Percentiles rank a stretch among this genome's conserved stretches.
Conservation (phyloP, 2,113 vertebrate species). For the Hippocampus barbouri region DNA sequence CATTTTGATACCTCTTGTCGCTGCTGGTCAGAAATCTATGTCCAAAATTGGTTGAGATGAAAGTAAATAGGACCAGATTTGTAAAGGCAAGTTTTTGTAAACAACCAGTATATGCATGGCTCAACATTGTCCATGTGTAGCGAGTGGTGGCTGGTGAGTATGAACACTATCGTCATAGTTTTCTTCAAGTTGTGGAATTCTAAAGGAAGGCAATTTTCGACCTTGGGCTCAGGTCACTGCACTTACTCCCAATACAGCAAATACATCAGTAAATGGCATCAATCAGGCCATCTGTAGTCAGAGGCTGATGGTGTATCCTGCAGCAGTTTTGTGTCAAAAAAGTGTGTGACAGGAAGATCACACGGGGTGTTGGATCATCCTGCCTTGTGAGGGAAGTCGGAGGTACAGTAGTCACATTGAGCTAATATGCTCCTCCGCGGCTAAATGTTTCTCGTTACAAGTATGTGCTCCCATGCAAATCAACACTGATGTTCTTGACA, state of each 20-base stretch:
- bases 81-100: too few species aligned
- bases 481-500: constrained; percentile 14
- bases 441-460: constrained; percentile 35
- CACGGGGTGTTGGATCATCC: constrained; percentile 21
- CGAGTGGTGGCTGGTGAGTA: too few species aligned
- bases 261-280: constrained; percentile 19
- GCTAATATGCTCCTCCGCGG: constrained; percentile 40
- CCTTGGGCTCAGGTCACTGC: not conserved
- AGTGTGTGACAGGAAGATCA: constrained; percentile 15
- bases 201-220: not conserved
- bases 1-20: too few species aligned
- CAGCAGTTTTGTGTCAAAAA: not conserved
- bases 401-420: constrained; percentile 18
- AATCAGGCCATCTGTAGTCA: constrained; percentile 9
- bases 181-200: too few species aligned
- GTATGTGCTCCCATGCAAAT: constrained; percentile 32
- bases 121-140: too few species aligned
- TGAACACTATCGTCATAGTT: too few species aligned
- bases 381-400: constrained; percentile 30
- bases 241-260: constrained; percentile 12
- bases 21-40: too few species aligned
- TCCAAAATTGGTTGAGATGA: too few species aligned
- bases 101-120: too few species aligned
- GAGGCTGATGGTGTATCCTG: constrained; percentile 15
- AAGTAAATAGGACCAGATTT: too few species aligned